Evolutionary conservation across 2,888 invertebrate species (phyloP), one percentile per base, ranked within the genome.

Genomic region (Rhimphoctona megacephalus): DNA sequence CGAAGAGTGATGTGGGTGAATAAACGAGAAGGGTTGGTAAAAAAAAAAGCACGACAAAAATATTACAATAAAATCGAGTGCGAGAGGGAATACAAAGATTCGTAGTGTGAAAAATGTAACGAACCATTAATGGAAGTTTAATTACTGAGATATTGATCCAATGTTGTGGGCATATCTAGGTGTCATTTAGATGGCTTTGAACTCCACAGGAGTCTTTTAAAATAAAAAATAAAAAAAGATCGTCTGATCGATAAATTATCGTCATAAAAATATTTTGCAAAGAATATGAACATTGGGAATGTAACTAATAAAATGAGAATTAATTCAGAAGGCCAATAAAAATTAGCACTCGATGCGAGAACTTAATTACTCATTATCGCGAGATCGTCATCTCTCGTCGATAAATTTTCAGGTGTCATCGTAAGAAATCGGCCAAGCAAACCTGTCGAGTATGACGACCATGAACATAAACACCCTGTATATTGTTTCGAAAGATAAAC

Each of bases 351-450:
- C 66, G 33, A 57, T 25, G 86, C 83, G 84, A 82, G 79, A 79
- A 82, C 81, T 84, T 86, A 79, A 86, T 86, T 84, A 82, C 73
- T 52, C 43, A 76, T 70, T 86, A 86, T 84, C 86, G 54, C 0
- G 8, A 74, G 52, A 81, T 74, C 64, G 69, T 70, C 54, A 84
- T 84, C 81, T 69, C 14, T 57, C 25, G 25, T 30, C 17, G 61
- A 67, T 2, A 52, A 74, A 46, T 43, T 72, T 76, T 66, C 46
- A 77, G 67, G 77, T 81, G 86, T 86, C 83, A 81, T 80, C 72
- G 57, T n/a, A 57, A 39, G n/a, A 17, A 43, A 61, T 9, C 9
- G 57, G n/a, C n/a, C 25, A 43, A 33, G 61, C 17, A n/a, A 36
- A 54, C 22, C 36, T 52, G 67, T 43, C 69, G 30, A n/a, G 69